Evolutionary conservation across 2,888 invertebrate species (phyloP), one percentile per base, ranked within the genome.

Genomic region (Acanthopleura granulata): DNA sequence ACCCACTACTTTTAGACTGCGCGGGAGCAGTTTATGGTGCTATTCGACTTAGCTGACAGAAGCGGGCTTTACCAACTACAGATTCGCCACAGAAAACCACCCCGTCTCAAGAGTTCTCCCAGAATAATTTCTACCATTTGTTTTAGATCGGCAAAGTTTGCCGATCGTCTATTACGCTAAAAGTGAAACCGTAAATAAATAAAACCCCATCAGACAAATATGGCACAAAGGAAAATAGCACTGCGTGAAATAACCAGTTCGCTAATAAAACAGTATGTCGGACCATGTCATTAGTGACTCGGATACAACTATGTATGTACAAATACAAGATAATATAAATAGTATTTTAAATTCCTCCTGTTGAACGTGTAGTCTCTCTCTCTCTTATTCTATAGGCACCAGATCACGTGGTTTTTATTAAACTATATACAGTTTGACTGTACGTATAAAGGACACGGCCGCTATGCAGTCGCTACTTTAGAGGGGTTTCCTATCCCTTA

Each of bases 341-440:
- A 66, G 29, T 27, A 22, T 57, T 66, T 27, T 16, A 66, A 66
- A 16, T 66, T 25, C 66, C 66, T 66, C 29, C 66, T 27, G 66
- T 66, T 66, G 66, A 27, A 66, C 16, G 66, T 66, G 29, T 66
- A 27, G 66, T 57, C 57, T 57, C 57, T n/a, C 57, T 57, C 57
- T n/a, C n/a, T 57, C 18, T 57, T 57, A 57, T 57, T 57, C 57
- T 66, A 22, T 66, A 66, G 66, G 66, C 66, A 66, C 66, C 66
- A 66, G 29, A 27, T 27, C 66, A 66, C 66, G 15, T 27, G 18
- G 29, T 66, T 22, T n/a, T 66, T 66, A 66, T 66, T 66, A 66
- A 66, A 66, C 66, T 66, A 66, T 66, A 66, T 27, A 66, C 66
- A 66, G 66, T 66, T 66, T 66, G 66, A 66, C 66, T 66, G 66